phyloP scores from a whole-genome alignment of 2,888 invertebrate genomes.

The Pseudococcus longispinus region DNA sequence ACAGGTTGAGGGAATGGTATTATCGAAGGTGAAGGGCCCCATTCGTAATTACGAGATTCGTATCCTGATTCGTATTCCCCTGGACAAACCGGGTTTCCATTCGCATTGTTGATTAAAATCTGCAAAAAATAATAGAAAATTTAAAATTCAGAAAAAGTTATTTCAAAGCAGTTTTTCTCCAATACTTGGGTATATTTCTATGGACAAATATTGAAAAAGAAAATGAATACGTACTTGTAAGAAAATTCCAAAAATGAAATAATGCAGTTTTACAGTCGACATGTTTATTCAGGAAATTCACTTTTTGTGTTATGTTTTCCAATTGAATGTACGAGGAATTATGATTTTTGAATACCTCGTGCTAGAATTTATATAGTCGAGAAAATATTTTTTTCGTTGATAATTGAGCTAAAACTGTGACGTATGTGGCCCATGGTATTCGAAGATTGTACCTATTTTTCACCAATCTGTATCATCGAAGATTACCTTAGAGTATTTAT shows the following conservation, averaged over 20 bases:
- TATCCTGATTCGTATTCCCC: not conserved
- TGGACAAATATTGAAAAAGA: not conserved
- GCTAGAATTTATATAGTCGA: not conserved
- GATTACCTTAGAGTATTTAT: not conserved
- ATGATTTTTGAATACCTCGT: not conserved
- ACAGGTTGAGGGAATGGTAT: constrained; percentile 32
- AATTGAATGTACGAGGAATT: not conserved
- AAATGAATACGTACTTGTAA: not conserved
- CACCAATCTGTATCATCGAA: not conserved
- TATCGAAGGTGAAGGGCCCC: not conserved
- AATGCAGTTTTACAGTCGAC: not conserved
- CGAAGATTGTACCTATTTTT: not conserved
- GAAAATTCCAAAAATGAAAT: not conserved
- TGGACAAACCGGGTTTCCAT: not conserved
- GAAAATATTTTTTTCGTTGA: not conserved
- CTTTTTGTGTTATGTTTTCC: not conserved
- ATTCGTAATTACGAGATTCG: not conserved
- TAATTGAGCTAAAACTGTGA: not conserved
- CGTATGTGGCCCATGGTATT: not conserved
- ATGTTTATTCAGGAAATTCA: not conserved
- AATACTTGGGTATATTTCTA: not conserved
- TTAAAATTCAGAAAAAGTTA: not conserved
- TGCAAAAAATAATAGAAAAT: too few relatives aligned
- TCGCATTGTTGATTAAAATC: not conserved
- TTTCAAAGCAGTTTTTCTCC: not conserved